Evolutionary conservation across 2,797 vertebrate species (phyloP).

Genomic region (Phrynocephalus guinanensis): DNA sequence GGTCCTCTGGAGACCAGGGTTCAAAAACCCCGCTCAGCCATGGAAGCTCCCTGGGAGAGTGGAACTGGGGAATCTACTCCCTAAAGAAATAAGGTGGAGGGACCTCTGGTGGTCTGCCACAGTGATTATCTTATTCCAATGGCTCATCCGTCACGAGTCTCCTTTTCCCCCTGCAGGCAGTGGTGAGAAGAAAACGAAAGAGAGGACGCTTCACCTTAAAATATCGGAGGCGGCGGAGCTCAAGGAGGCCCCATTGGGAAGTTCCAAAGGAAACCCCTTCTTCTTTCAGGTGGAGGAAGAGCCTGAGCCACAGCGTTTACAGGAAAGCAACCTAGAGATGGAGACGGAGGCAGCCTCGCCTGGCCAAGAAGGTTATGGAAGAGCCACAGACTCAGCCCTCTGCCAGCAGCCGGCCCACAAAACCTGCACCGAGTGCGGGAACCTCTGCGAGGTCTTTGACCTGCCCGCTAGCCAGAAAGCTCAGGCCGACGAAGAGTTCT

Average conservation of each 20-base stretch:
- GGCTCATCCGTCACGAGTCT: background rate
- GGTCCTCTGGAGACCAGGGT: too few relatives aligned
- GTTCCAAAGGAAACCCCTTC: background rate
- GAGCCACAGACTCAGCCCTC: background rate
- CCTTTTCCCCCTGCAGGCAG: background rate
- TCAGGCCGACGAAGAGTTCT: conserved; percentile 17
- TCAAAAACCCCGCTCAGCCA: too few relatives aligned
- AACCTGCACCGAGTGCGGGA: conserved; percentile 26
- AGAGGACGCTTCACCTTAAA: background rate
- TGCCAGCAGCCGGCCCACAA: background rate
- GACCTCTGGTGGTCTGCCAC: background rate
- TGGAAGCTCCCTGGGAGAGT: too few relatives aligned
- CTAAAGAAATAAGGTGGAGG: too few relatives aligned
- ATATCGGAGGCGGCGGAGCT: background rate
- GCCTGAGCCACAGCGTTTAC: background rate
- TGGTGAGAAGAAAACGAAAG: background rate
- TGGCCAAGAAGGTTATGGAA: background rate
- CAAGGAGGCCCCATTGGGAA: conserved; percentile 7
- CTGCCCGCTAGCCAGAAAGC: background rate
- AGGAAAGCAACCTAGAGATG: background rate
- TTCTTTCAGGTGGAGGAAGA: background rate
- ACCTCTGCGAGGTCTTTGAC: conserved; percentile 23
- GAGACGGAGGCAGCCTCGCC: background rate
- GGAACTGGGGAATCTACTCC: too few relatives aligned
- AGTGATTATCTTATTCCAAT: background rate